Base-by-base conservation (phyloP, 2,113 vertebrate genomes). In the Athene noctua region DNA sequence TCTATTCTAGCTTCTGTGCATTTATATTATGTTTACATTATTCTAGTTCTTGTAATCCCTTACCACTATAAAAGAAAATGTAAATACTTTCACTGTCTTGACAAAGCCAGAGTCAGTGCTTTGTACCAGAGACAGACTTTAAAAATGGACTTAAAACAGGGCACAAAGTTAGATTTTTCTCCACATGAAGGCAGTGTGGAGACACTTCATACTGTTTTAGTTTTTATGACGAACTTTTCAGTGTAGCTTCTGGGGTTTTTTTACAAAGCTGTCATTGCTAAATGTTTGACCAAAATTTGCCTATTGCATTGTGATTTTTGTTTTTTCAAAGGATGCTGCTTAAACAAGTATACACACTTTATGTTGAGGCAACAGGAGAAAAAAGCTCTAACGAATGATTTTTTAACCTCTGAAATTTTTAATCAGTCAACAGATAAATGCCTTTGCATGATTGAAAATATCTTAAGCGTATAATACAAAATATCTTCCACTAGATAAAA, bases 101-200 rank as follows among this genome's bases (percentile, higher is more conserved):
- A 71, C 15, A 15, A 92, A 80, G 54, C 12, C 16, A 77, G 29
- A 47, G 30, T 42, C 15, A 23, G 30, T n/a, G 38, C 18, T 80
- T 73, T 19, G 8, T 8, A 34, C 4, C 7, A 6, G 63, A 73
- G 32, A 62, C 9, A 63, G 10, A 36, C 54, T 49, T 68, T 40
- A 3, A 52, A 93, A 88, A 66, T 15, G 14, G 51, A 66, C 32
- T 80, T 88, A 55, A 80, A 92, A 46, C 6, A 67, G 21, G 21
- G 42, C 38, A 83, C 7, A 88, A 90, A 96, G 23, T 79, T 61
- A 94, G 72, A 71, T 73, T 94, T 92, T 90, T 78, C 94, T 94
- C 94, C 94, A 95, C 95, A 88, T 5, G 95, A 93, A 92, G 95
- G 95, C 95, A 95, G 86, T 84, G 42, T 95, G 67, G 90, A 88